These are phyloP conservation scores for Diorhabda sublineata DNA, from an alignment of 1,140 invertebrate genomes.

Conservation along the genomic window DNA sequence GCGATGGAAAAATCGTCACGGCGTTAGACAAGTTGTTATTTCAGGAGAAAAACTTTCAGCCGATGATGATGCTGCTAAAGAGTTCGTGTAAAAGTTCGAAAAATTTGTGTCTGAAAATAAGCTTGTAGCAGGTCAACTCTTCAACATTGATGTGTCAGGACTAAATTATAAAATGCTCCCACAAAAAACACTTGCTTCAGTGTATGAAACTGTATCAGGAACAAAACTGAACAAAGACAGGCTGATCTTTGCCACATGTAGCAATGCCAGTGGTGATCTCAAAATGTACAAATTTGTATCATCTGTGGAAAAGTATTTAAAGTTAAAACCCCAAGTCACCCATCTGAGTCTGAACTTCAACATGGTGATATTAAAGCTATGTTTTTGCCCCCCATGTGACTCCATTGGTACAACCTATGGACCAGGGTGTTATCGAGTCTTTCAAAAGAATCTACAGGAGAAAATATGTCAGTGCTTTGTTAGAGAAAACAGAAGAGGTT, in stretches of 20 bases:
- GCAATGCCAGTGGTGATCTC: not conserved
- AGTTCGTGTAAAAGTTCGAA: not conserved
- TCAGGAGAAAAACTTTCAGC: conserved; percentile 20
- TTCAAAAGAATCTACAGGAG: no score
- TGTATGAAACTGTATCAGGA: not conserved
- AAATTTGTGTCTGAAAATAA: not conserved
- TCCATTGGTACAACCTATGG: no score
- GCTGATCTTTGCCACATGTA: not conserved
- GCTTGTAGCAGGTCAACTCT: not conserved
- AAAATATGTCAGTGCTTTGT: no score
- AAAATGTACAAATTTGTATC: no score
- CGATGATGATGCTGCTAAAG: conserved; percentile 7
- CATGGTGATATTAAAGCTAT: no score
- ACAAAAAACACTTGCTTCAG: not conserved
- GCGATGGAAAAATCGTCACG: conserved; percentile 21
- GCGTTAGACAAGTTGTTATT: conserved; percentile 16
- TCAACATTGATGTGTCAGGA: no score
- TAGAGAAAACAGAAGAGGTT: not conserved
- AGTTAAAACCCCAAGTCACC: no score
- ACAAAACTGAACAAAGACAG: not conserved
- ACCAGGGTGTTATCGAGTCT: no score
- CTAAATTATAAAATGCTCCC: not conserved
- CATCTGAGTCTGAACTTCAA: no score
- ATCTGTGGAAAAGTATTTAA: no score
- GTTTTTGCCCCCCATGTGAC: no score